Conservation (phyloP, 2,797 vertebrate genomes). For the Hoplostethus mediterraneus region DNA sequence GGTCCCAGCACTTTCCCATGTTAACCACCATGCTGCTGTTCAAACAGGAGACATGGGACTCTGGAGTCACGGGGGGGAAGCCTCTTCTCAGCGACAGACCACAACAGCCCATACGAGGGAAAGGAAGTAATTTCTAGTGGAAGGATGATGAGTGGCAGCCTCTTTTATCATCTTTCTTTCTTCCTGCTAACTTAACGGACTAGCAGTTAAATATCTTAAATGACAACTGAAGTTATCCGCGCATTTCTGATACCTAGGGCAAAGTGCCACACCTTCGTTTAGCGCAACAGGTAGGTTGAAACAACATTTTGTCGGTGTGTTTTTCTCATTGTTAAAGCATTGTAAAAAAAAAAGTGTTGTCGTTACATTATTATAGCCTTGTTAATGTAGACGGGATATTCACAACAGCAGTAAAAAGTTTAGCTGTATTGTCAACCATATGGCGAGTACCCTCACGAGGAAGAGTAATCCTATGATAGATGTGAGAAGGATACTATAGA, state of each 20-base stretch:
- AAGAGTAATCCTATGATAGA: background rate
- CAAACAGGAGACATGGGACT: slow-evolving; percentile 77
- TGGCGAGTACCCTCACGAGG: slow-evolving; percentile 20
- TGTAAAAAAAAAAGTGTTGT: background rate
- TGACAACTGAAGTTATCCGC: slow-evolving; percentile 70
- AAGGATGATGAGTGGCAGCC: slow-evolving; percentile 5
- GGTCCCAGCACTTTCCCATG: slow-evolving; percentile 28
- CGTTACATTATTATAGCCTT: background rate
- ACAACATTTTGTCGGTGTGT: background rate
- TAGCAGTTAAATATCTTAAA: slow-evolving; percentile 66
- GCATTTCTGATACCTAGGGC: slow-evolving; percentile 79
- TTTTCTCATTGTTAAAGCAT: fast-evolving
- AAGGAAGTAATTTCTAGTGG: slow-evolving; percentile 4
- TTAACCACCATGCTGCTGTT: slow-evolving; percentile 58
- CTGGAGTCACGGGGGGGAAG: slow-evolving; percentile 66
- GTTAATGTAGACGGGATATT: background rate
- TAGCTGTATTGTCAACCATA: slow-evolving; percentile 43
- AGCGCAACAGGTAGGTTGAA: slow-evolving; percentile 80
- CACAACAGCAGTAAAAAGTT: slow-evolving; percentile 39
- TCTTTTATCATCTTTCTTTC: background rate
- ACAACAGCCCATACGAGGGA: slow-evolving; percentile 36
- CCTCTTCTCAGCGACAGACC: slow-evolving; percentile 51
- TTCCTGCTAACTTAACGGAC: slow-evolving; percentile 13
- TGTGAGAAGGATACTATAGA: too few species aligned
- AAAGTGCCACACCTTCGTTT: slow-evolving; percentile 83